phyloP scores from a whole-genome alignment of 2,113 vertebrate genomes.

The Pachycephala philippinensis region DNA sequence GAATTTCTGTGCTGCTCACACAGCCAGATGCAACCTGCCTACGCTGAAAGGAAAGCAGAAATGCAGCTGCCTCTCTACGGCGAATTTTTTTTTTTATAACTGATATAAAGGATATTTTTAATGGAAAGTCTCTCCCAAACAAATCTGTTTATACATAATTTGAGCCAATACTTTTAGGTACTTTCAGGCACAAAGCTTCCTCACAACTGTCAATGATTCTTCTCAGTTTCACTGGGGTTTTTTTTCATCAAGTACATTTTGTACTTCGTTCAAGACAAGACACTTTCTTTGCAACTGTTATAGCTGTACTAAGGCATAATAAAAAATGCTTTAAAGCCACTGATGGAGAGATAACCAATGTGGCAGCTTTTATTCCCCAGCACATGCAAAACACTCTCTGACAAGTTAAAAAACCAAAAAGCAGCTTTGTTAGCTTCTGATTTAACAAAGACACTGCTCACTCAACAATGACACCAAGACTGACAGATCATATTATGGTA shows the following conservation, averaged over 20 bases:
- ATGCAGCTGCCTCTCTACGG: background rate
- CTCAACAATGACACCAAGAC: background rate
- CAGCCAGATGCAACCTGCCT: background rate
- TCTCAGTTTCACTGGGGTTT: background rate
- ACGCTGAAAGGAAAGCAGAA: background rate
- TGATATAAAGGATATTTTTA: background rate
- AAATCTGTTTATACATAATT: background rate
- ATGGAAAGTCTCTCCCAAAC: background rate
- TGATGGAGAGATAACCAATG: background rate
- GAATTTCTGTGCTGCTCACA: background rate
- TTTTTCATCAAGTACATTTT: background rate
- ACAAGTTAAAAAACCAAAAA: background rate
- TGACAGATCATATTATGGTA: background rate
- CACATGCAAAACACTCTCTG: background rate
- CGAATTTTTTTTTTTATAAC: background rate
- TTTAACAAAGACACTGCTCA: background rate
- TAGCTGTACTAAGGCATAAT: background rate
- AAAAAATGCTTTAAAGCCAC: background rate
- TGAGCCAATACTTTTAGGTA: background rate
- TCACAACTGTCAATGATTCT: background rate
- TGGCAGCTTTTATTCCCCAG: background rate
- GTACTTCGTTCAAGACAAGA: background rate
- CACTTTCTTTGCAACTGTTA: background rate
- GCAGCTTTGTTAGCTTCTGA: background rate
- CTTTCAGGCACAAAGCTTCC: background rate